Evolutionary conservation across 2,113 vertebrate species (phyloP).

Genomic region (Emydura subglobosa): DNA sequence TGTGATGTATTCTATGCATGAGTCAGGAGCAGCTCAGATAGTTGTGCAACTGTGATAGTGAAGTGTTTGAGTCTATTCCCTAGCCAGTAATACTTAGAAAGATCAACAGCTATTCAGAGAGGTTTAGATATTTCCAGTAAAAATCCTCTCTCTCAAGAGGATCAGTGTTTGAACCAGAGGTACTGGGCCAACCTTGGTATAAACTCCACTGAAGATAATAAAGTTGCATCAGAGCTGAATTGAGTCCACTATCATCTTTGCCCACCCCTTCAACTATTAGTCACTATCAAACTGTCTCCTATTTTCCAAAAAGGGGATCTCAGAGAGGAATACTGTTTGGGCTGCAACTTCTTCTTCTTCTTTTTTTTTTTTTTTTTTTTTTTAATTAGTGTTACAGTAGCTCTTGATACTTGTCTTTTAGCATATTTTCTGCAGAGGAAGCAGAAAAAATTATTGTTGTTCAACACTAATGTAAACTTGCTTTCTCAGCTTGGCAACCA

Average conservation of each 20-base stretch:
- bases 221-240: background rate
- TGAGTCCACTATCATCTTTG: background rate
- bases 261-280: background rate
- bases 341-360: background rate
- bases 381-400: background rate
- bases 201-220: background rate
- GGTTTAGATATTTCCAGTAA: background rate
- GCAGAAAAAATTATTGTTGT: background rate
- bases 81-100: background rate
- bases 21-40: background rate
- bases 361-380: background rate
- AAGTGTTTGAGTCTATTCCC: background rate
- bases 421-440: background rate
- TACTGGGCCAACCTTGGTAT: background rate
- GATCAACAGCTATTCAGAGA: background rate
- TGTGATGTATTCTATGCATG: background rate
- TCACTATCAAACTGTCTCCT: background rate
- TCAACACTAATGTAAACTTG: background rate
- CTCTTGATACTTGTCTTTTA: background rate
- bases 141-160: background rate
- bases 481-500: background rate
- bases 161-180: background rate
- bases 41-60: background rate
- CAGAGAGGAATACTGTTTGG: background rate
- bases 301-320: background rate